A percentile compares a stretch with the other conserved stretches of the same genome.
phyloP scores from a whole-genome alignment of 1,140 invertebrate species.

The Lordiphosa stackelbergi region DNA sequence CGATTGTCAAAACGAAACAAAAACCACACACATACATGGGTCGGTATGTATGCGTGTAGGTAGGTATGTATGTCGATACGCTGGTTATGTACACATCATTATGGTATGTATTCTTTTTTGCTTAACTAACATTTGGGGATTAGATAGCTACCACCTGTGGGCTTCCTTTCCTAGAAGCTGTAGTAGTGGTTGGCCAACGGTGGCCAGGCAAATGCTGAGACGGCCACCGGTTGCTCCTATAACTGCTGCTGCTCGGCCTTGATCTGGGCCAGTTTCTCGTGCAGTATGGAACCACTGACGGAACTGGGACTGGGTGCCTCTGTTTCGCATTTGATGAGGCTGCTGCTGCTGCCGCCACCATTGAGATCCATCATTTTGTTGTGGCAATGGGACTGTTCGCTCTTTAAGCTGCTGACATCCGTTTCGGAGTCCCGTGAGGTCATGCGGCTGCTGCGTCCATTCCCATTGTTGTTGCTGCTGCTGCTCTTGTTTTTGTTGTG shows the following conservation, averaged over 20 bases:
- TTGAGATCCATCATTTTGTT: constrained; percentile 73
- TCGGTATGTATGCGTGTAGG: constrained; percentile 34
- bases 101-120: background rate
- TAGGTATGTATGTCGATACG: constrained; percentile 8
- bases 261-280: constrained; percentile 75
- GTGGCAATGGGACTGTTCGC: constrained; percentile 49
- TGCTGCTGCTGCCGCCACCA: constrained; percentile 47
- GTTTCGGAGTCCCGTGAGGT: constrained; percentile 73
- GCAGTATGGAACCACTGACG: constrained; percentile 50
- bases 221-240: constrained; percentile 63
- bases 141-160: no score
- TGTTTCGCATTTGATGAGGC: constrained; percentile 46
- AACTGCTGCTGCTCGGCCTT: constrained; percentile 71
- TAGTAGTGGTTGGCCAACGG: constrained; percentile 65
- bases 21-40: constrained; percentile 43
- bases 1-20: constrained; percentile 77
- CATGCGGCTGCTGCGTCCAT: constrained; percentile 61
- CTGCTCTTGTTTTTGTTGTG: constrained; percentile 63
- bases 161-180: constrained; percentile 49
- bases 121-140: background rate
- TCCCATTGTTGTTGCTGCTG: constrained; percentile 36
- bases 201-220: constrained; percentile 53
- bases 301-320: constrained; percentile 21
- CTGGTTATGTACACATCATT: constrained; percentile 12
- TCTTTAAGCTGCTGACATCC: constrained; percentile 63